phyloP scores from a whole-genome alignment of 2,888 invertebrate genomes.

The Pinctada fucata region DNA sequence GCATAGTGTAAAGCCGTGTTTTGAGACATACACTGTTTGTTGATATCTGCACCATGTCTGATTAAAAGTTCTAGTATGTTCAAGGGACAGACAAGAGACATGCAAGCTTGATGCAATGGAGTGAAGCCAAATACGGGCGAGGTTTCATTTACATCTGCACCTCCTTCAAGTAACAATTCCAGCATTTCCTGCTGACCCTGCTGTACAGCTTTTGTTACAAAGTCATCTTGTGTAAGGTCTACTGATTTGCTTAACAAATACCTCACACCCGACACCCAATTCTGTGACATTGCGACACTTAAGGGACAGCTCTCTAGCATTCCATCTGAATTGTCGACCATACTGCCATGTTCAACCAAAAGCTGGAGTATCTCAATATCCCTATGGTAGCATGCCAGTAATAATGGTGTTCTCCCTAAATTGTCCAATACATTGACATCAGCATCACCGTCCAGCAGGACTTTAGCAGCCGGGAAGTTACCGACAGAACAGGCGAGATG shows the following conservation, averaged over 20 bases:
- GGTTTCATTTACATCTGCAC: conserved; percentile 1
- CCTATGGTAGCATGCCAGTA: background rate
- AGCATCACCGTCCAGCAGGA: conserved; percentile 1
- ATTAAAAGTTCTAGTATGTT: conserved; percentile 7
- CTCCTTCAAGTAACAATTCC: conserved; percentile 6
- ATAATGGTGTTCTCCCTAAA: conserved; percentile 18
- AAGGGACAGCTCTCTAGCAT: conserved; percentile 17
- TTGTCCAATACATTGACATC: conserved; percentile 16
- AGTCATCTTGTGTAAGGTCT: background rate
- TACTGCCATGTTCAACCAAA: conserved; percentile 12
- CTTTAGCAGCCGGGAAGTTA: background rate
- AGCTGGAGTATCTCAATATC: background rate
- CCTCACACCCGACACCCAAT: background rate
- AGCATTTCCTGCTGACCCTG: conserved; percentile 1
- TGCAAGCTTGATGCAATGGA: conserved; percentile 21
- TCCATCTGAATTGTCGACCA: conserved; percentile 18
- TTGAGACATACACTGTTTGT: conserved; percentile 7
- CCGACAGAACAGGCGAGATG: conserved; percentile 19
- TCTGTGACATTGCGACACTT: conserved; percentile 6
- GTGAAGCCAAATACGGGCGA: conserved; percentile 17
- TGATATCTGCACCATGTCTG: conserved; percentile 7
- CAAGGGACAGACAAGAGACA: conserved; percentile 2
- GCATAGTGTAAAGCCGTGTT: conserved; percentile 28
- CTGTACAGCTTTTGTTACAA: conserved; percentile 14
- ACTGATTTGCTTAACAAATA: conserved; percentile 7